A percentile compares a stretch with the other conserved stretches of the same genome.
Evolutionary conservation across 2,888 invertebrate species (phyloP).

Genomic region (Hyposoter didymator): DNA sequence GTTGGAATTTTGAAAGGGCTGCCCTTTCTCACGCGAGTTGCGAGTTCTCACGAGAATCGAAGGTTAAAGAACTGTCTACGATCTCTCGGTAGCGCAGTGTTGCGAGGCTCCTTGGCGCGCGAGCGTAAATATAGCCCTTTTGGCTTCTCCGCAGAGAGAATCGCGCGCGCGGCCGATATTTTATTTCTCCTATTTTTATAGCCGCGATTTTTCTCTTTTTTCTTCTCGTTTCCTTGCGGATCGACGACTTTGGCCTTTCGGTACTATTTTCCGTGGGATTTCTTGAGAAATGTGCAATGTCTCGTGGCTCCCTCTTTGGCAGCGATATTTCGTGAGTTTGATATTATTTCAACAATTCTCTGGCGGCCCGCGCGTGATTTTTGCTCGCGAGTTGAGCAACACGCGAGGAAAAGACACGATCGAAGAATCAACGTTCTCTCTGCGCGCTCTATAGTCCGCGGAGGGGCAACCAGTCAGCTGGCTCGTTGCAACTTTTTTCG

Average conservation of each 20-base stretch:
- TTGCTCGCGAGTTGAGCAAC: background rate
- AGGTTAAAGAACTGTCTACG: slow-evolving; percentile 47
- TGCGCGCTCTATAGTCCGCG: background rate
- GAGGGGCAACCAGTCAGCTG: background rate
- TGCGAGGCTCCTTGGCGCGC: background rate
- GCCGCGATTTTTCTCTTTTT: background rate
- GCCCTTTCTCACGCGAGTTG: slow-evolving; percentile 44
- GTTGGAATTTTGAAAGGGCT: slow-evolving; percentile 11
- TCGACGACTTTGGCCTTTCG: background rate
- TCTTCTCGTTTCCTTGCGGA: background rate
- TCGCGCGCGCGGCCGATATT: slow-evolving; percentile 10
- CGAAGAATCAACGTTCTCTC: background rate
- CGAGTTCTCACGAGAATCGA: slow-evolving; percentile 39
- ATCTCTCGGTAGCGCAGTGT: background rate
- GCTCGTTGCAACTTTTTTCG: background rate
- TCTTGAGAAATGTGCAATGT: background rate
- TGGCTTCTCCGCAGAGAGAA: slow-evolving; percentile 1
- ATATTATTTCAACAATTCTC: background rate
- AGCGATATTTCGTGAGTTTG: background rate
- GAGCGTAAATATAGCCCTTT: slow-evolving; percentile 25
- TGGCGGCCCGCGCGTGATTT: background rate
- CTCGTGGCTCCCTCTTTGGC: background rate
- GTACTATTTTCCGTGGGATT: background rate
- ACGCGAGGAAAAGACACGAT: slow-evolving; percentile 13
- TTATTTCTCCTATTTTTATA: slow-evolving; percentile 4